Conservation (phyloP, 2,888 invertebrate species). For the Dryadula phaetusa region DNA sequence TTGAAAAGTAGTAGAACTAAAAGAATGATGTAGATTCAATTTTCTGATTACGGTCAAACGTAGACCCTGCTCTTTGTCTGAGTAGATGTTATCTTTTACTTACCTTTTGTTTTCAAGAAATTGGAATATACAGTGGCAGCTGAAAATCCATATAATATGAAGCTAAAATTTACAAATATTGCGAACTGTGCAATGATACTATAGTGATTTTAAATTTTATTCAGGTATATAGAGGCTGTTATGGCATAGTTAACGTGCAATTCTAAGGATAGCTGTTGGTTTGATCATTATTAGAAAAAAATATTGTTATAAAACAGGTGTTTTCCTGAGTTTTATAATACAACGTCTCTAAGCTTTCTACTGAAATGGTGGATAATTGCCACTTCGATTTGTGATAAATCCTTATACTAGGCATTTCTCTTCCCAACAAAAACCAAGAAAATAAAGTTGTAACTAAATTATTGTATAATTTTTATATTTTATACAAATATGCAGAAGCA, state of each 20-base stretch:
- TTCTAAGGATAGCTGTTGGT: background rate
- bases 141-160: conserved; percentile 3
- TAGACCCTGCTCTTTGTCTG: conserved; percentile 24
- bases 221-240: background rate
- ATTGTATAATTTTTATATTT: conserved; percentile 50
- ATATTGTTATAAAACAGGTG: too few relatives aligned
- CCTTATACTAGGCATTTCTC: too few relatives aligned
- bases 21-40: conserved; percentile 24
- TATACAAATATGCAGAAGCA: conserved; percentile 40
- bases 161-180: conserved; percentile 4
- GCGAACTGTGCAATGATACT: background rate
- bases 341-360: too few relatives aligned
- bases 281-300: too few relatives aligned
- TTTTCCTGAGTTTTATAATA: too few relatives aligned
- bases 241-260: background rate
- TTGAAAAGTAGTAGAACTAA: background rate
- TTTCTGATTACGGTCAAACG: conserved; percentile 13
- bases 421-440: background rate
- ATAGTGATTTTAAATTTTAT: background rate
- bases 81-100: conserved; percentile 13
- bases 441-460: conserved; percentile 24
- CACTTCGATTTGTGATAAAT: too few relatives aligned
- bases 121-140: background rate
- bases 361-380: too few relatives aligned
- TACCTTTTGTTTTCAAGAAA: conserved; percentile 14